Conservation (phyloP, 2,888 invertebrate genomes). For the Thecocarcelia acutangulata region DNA sequence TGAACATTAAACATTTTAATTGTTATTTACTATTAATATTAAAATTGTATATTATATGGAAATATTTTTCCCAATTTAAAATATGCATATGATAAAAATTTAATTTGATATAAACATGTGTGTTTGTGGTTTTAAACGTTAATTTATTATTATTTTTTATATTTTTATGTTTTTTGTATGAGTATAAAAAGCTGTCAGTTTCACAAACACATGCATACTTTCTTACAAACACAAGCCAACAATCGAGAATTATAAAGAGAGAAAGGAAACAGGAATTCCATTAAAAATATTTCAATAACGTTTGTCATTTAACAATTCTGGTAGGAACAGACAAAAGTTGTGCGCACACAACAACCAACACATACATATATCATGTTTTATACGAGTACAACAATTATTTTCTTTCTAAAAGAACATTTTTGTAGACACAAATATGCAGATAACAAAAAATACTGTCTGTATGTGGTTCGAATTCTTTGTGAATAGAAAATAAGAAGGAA, state of each 20-base stretch:
- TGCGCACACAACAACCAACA: slow-evolving; percentile 7
- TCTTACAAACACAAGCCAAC: slow-evolving; percentile 13
- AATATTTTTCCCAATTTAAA: too few species aligned
- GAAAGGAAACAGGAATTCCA: slow-evolving; percentile 42
- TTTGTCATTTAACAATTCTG: slow-evolving; percentile 45
- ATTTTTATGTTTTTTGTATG: slow-evolving; percentile 11
- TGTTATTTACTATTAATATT: too few species aligned
- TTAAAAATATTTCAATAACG: slow-evolving; percentile 60
- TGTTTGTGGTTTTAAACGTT: slow-evolving; percentile 55
- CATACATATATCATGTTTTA: slow-evolving; percentile 32
- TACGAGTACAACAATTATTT: slow-evolving; percentile 54
- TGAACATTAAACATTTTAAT: not conserved
- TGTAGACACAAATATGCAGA: slow-evolving; percentile 35
- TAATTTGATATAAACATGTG: slow-evolving; percentile 37
- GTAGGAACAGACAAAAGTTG: not conserved
- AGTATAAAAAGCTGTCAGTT: slow-evolving; percentile 50
- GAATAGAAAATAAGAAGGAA: not conserved
- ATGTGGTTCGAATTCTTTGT: slow-evolving; percentile 42
- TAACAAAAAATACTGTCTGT: slow-evolving; percentile 39
- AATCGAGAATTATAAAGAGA: not conserved
- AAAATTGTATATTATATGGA: too few species aligned
- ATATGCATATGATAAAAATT: slow-evolving; percentile 42
- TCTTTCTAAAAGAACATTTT: slow-evolving; percentile 21
- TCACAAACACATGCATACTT: slow-evolving; percentile 35
- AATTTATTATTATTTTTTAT: slow-evolving; percentile 30